These are phyloP conservation scores for Tursiops truncatus DNA, from an alignment of 2,113 vertebrate species.

Conservation along the genomic window DNA sequence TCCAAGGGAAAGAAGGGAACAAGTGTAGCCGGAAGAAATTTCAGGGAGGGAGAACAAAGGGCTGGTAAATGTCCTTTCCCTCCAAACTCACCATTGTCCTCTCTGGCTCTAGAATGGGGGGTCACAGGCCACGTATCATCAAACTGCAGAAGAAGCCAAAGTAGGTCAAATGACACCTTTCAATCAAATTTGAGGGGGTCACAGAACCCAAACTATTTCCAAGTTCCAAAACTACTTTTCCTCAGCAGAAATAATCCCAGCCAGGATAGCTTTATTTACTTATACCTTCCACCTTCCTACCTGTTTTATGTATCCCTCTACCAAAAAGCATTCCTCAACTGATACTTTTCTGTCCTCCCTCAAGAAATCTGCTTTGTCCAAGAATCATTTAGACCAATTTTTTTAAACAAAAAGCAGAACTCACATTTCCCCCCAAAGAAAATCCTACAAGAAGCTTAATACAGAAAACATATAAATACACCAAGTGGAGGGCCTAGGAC, in stretches of 20 bases:
- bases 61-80: neutral
- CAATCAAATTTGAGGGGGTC: neutral
- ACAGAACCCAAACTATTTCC: neutral
- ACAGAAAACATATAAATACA: neutral
- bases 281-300: neutral
- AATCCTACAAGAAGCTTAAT: neutral
- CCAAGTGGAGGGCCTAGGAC: neutral
- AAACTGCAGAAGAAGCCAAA: slow-evolving; percentile 77
- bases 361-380: neutral
- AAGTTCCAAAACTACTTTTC: neutral
- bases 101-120: slow-evolving; percentile 61
- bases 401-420: neutral
- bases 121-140: slow-evolving; percentile 49
- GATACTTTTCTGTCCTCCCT: neutral
- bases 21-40: slow-evolving; percentile 43
- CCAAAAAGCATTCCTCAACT: neutral
- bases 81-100: slow-evolving; percentile 82
- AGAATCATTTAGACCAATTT: neutral
- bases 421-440: neutral
- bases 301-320: neutral
- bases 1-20: neutral
- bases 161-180: neutral
- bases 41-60: neutral
- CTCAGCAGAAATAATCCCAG: neutral
- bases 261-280: neutral